Conservation (phyloP, 1,140 invertebrate species). For the Drosophila varians region DNA sequence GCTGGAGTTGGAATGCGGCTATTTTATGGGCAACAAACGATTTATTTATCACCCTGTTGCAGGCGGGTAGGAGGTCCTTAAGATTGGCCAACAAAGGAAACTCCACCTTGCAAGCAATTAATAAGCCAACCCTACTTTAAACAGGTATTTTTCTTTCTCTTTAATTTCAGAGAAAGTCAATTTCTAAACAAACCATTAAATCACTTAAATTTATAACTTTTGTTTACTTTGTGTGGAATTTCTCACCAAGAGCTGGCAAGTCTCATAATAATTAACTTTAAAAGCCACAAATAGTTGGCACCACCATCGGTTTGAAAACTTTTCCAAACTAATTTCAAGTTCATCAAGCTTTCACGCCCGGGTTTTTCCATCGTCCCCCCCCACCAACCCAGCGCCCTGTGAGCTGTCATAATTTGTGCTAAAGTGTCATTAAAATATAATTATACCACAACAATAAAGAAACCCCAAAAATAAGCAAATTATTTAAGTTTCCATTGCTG, state of each 20-base stretch:
- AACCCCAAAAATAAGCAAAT: constrained; percentile 52
- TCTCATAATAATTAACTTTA: constrained; percentile 35
- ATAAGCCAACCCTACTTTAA: not conserved
- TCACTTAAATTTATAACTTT: not conserved
- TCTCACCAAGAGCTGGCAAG: constrained; percentile 6
- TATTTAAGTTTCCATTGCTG: constrained; percentile 54
- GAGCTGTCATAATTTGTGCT: constrained; percentile 44
- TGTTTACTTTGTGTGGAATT: not conserved
- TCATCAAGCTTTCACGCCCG: constrained; percentile 38
- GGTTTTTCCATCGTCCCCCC: not conserved
- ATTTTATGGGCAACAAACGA: constrained; percentile 27
- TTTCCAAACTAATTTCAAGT: constrained; percentile 48
- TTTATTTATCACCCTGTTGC: constrained; percentile 29
- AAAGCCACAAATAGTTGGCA: constrained; percentile 20
- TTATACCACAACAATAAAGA: constrained; percentile 56
- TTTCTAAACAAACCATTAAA: not conserved
- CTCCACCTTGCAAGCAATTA: not conserved
- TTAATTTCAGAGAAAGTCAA: too few species aligned
- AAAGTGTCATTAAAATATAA: constrained; percentile 66
- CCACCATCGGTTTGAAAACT: constrained; percentile 14
- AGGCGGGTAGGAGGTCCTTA: not conserved
- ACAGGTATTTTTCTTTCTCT: not conserved
- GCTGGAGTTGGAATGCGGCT: constrained; percentile 25
- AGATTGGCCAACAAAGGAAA: not conserved
- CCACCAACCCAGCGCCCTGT: not conserved